These are phyloP conservation scores for Craniophora ligustri DNA, from an alignment of 2,888 invertebrate species.

Conservation along the genomic window DNA sequence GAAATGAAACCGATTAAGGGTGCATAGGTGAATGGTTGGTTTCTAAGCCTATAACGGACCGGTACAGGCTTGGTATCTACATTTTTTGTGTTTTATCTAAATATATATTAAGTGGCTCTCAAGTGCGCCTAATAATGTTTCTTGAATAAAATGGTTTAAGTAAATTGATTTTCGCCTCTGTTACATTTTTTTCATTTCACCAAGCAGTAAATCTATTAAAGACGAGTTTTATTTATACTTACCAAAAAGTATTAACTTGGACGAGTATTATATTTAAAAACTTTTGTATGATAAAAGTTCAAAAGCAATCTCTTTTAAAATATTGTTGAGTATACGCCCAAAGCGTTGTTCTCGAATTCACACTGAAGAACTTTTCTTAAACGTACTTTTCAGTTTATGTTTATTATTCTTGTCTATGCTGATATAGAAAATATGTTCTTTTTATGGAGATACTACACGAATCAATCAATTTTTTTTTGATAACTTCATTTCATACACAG, in stretches of 20 bases:
- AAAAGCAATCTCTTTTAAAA: slow-evolving; percentile 35
- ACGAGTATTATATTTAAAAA: slow-evolving; percentile 4
- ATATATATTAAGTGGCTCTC: too few relatives aligned
- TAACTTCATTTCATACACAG: too few relatives aligned
- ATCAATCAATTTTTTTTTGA: too few relatives aligned
- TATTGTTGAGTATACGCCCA: slow-evolving; percentile 26
- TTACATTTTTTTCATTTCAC: background rate
- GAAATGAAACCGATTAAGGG: too few relatives aligned
- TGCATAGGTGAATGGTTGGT: too few relatives aligned
- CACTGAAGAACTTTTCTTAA: slow-evolving; percentile 10
- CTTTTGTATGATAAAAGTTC: slow-evolving; percentile 40
- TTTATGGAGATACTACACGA: too few relatives aligned
- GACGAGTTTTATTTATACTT: background rate
- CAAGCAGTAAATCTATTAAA: too few relatives aligned
- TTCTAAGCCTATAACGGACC: too few relatives aligned
- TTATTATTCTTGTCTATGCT: slow-evolving; percentile 2
- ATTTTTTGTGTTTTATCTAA: too few relatives aligned
- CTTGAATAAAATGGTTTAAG: too few relatives aligned
- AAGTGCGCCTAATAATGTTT: too few relatives aligned
- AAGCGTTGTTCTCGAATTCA: slow-evolving; percentile 6
- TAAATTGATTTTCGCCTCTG: background rate
- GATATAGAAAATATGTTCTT: background rate
- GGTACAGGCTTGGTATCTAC: too few relatives aligned
- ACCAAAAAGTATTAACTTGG: background rate
- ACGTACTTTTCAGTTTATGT: slow-evolving; percentile 9